Percentiles rank a stretch among this genome's conserved stretches.
phyloP scores from a whole-genome alignment of 2,888 invertebrate genomes.

The Leucophenga montana region DNA sequence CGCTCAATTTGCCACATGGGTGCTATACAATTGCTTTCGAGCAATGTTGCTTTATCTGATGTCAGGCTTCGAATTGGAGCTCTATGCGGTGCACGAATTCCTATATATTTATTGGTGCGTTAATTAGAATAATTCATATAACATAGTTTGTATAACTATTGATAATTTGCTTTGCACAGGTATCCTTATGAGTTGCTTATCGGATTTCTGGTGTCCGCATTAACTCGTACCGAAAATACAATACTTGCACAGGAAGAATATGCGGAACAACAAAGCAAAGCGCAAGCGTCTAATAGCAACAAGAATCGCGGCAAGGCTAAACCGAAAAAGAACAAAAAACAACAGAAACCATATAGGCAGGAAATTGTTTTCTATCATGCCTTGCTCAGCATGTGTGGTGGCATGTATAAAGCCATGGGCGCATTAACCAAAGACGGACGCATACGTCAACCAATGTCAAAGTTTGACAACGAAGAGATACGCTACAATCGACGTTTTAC shows the following conservation, averaged over 20 bases:
- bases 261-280: conserved; percentile 71
- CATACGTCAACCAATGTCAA: conserved; percentile 86
- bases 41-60: conserved; percentile 95
- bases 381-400: conserved; percentile 94
- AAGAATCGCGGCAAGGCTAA: conserved; percentile 73
- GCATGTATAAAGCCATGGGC: conserved; percentile 95
- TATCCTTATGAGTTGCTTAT: conserved; percentile 95
- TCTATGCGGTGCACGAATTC: conserved; percentile 97
- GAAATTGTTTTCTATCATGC: conserved; percentile 94
- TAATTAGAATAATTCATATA: too few relatives aligned
- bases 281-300: conserved; percentile 49
- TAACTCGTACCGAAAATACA: conserved; percentile 90
- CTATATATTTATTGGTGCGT: conserved; percentile 93
- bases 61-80: conserved; percentile 94
- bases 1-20: conserved; percentile 82
- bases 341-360: conserved; percentile 84
- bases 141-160: too few relatives aligned
- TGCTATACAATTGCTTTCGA: conserved; percentile 92
- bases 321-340: conserved; percentile 74
- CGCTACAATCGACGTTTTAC: conserved; percentile 95
- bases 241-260: conserved; percentile 83
- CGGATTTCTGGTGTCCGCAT: conserved; percentile 93
- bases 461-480: conserved; percentile 94
- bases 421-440: conserved; percentile 92
- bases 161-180: conserved; percentile 74